Conservation (phyloP, 1,140 invertebrate genomes). For the Aphelenchoides fujianensis region DNA sequence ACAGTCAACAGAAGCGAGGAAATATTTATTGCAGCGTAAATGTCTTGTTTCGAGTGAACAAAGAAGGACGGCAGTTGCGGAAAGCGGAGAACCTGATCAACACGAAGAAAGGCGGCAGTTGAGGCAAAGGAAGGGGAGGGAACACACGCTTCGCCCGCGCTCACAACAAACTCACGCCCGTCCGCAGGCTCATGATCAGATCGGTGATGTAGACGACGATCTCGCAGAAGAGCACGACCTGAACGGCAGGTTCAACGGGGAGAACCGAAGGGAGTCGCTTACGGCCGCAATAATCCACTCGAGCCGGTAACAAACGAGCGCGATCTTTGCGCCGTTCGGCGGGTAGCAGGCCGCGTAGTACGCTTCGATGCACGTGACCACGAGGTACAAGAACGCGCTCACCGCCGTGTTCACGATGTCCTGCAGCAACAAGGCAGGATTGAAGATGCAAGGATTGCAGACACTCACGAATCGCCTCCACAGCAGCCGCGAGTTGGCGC, state of each 20-base stretch:
- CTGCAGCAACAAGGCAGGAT: constrained; percentile 35
- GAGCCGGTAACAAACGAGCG: constrained; percentile 42
- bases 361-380: constrained; percentile 42
- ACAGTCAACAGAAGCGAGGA: too few species aligned
- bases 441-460: constrained; percentile 10
- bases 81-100: too few species aligned
- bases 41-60: too few species aligned
- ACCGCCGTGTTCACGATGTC: constrained; percentile 31
- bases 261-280: constrained; percentile 10
- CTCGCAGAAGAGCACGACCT: constrained; percentile 14
- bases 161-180: constrained; percentile 24
- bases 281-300: constrained; percentile 51
- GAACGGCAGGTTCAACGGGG: background rate
- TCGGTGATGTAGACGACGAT: constrained; percentile 21
- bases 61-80: too few species aligned
- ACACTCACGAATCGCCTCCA: constrained; percentile 43
- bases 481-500: constrained; percentile 26
- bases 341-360: constrained; percentile 50
- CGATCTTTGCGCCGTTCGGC: constrained; percentile 39
- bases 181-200: constrained; percentile 17
- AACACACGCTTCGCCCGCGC: background rate
- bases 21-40: too few species aligned
- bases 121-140: background rate
- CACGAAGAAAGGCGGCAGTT: constrained; percentile 12
- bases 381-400: constrained; percentile 29